Percentiles rank a stretch among this genome's conserved stretches.
These are phyloP conservation scores for Rhagonycha lutea DNA, from an alignment of 2,888 invertebrate genomes.

Conservation along the genomic window DNA sequence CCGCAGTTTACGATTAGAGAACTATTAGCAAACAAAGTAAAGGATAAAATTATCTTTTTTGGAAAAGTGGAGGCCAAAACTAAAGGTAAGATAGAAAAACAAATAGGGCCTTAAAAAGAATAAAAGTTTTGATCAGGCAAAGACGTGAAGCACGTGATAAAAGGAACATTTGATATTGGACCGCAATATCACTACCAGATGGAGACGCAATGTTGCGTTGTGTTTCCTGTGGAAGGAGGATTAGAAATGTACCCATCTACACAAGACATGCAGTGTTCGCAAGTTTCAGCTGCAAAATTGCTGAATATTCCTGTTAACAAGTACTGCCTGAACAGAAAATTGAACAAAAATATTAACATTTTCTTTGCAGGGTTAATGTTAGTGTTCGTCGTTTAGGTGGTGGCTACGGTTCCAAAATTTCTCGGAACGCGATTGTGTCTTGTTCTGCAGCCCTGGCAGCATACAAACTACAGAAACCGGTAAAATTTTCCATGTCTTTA, in stretches of 20 bases:
- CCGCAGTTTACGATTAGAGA: slow-evolving; percentile 55
- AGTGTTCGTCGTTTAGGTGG: slow-evolving; percentile 78
- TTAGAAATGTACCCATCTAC: slow-evolving; percentile 66
- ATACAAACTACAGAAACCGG: slow-evolving; percentile 64
- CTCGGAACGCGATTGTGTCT: slow-evolving; percentile 63
- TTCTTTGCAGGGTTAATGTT: slow-evolving; percentile 65
- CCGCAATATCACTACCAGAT: slow-evolving; percentile 78
- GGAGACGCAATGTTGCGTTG: slow-evolving; percentile 72
- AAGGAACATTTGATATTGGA: slow-evolving; percentile 62
- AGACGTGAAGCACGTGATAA: slow-evolving; percentile 50
- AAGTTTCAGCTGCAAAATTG: slow-evolving; percentile 59
- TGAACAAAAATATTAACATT: background rate
- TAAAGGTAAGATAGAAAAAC: slow-evolving; percentile 48
- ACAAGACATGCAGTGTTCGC: slow-evolving; percentile 67
- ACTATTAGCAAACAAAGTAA: slow-evolving; percentile 55
- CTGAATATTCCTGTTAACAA: slow-evolving; percentile 63
- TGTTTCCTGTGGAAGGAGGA: slow-evolving; percentile 69
- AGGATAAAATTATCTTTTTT: slow-evolving; percentile 55
- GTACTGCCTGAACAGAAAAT: slow-evolving; percentile 48
- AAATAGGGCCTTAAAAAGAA: slow-evolving; percentile 39
- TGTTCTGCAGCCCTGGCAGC: slow-evolving; percentile 74
- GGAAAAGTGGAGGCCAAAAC: slow-evolving; percentile 45
- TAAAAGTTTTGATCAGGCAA: slow-evolving; percentile 24
- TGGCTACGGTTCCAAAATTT: slow-evolving; percentile 78
- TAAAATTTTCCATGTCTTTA: slow-evolving; percentile 70